Conservation (phyloP, 2,113 vertebrate species). For the Halcyon malimbica region DNA sequence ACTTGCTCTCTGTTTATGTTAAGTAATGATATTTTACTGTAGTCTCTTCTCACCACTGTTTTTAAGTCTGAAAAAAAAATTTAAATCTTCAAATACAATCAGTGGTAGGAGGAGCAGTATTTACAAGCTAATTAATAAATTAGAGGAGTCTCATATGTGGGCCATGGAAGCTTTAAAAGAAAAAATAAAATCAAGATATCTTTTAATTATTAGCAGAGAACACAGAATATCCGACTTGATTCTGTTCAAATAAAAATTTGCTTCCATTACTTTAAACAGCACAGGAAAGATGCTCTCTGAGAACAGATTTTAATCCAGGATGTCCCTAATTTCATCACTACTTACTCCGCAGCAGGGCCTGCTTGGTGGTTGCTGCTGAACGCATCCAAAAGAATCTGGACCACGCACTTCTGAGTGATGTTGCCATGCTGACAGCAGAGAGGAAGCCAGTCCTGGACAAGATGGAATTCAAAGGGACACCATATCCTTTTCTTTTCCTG, state of each 20-base stretch:
- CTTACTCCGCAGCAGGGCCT: conserved; percentile 29
- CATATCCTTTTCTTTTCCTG: neutral
- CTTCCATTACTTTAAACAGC: neutral
- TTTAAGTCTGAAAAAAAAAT: neutral
- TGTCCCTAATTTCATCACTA: neutral
- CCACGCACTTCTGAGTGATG: neutral
- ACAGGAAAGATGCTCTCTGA: neutral
- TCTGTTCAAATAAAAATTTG: neutral
- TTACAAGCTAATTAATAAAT: neutral
- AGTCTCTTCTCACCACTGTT: neutral
- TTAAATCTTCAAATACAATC: neutral
- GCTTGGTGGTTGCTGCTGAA: neutral
- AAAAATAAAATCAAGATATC: neutral
- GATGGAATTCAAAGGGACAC: neutral
- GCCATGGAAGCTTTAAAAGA: neutral
- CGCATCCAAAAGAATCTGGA: neutral
- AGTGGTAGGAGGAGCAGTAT: neutral
- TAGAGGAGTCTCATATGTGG: neutral
- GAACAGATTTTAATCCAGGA: neutral
- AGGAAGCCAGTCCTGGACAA: neutral
- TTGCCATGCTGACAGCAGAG: neutral
- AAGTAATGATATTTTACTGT: neutral
- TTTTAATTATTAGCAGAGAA: neutral
- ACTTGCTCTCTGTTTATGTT: neutral
- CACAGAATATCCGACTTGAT: neutral